Evolutionary conservation across 2,113 vertebrate species (phyloP), one percentile per base, ranked within the genome.

Genomic region (Hemiprocne comata): DNA sequence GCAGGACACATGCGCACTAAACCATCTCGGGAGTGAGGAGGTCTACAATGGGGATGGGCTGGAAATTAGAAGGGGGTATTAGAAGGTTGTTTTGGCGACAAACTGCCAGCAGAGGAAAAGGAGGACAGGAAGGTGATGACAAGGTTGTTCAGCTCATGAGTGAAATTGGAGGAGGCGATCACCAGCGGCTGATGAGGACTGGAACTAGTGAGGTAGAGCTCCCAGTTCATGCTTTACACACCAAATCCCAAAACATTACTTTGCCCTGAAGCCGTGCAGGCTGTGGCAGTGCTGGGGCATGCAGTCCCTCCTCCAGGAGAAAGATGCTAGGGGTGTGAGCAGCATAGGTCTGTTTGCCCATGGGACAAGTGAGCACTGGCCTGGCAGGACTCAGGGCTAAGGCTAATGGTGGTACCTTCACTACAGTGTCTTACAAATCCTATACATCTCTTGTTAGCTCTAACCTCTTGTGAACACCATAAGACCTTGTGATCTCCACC

Each of bases 401-500:
- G 36, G n/a, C n/a, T 64, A 87, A 13, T 54, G n/a, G 10, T 1
- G 1, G 17, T 53, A 31, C 61, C 18, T 1, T 31, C 70, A 38
- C 36, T 36, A 4, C 21, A 17, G 72, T 29, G 1, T n/a, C 85
- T 42, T 64, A 42, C 19, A 23, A 38, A 38, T 72, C 9, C 38
- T 2, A 0, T 6, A 5, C 5, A 5, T 19, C 28, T 28, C 36
- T 60, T 36, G 25, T 34, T 2, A 0, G 13, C 29, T 51, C 51
- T 28, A 33, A 50, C 25, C 23, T 2, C 1, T 53, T 0, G 0
- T 4, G 11, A 2, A 20, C 54, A 4, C 26, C 55, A 2, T 0
- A 3, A 31, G 17, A 24, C 46, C 57, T 50, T 26, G 60, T 66
- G 65, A 18, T 16, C 46, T 44, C 23, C 25, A 11, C 9, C 12